phyloP scores from a whole-genome alignment of 2,797 vertebrate genomes.

The Manis pentadactyla region DNA sequence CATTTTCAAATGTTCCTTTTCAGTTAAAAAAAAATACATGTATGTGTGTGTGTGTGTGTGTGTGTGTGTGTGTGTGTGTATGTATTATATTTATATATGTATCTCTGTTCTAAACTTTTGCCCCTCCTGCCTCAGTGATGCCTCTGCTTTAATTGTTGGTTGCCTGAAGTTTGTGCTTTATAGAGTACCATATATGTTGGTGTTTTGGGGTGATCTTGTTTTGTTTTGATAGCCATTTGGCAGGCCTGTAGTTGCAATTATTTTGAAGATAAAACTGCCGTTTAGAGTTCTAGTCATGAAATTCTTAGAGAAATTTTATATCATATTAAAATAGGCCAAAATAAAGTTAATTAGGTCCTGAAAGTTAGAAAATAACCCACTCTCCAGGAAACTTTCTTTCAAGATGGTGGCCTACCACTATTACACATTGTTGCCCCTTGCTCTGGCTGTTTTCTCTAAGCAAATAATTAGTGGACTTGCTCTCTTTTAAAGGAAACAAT shows the following conservation, averaged over 20 bases:
- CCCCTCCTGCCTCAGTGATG: neutral
- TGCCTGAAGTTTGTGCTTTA: neutral
- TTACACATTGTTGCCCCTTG: neutral
- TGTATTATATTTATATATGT: neutral
- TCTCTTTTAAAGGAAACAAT: slow-evolving; percentile 22
- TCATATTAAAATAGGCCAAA: slow-evolving; percentile 47
- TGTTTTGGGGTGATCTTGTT: neutral
- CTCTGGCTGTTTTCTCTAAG: neutral
- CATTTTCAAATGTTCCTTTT: neutral
- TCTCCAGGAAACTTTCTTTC: neutral
- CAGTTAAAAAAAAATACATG: neutral
- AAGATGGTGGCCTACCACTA: neutral
- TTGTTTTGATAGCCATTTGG: slow-evolving; percentile 40
- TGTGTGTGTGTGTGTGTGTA: no score
- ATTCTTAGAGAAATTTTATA: neutral
- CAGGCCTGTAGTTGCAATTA: neutral
- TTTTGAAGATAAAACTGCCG: neutral
- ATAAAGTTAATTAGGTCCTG: neutral
- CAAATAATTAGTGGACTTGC: neutral
- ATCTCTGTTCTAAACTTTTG: neutral
- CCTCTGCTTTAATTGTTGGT: neutral
- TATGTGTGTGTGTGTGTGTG: no score
- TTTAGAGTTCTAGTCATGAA: neutral
- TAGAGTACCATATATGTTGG: neutral
- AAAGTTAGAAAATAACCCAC: slow-evolving; percentile 1